Base-by-base conservation (phyloP, 1,140 invertebrate genomes). In the Orchesella cincta region DNA sequence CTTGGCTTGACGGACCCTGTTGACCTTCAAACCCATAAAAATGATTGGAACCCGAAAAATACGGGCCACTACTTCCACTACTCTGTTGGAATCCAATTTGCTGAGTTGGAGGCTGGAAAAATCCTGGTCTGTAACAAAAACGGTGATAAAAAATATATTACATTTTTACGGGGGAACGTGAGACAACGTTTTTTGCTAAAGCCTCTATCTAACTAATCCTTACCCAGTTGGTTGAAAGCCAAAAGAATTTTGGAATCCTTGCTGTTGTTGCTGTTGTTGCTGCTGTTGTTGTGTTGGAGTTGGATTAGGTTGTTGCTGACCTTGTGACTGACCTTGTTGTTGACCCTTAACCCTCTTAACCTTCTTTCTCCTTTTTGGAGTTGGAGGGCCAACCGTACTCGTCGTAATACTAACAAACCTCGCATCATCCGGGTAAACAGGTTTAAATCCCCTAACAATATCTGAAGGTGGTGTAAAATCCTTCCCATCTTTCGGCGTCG, bases 331-430 rank as follows among this genome's bases (percentile, higher is more conserved):
- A n/a, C 8, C 62, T 31, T 67, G 23, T 20, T 46, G 39, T 33
- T 67, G 62, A 67, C 62, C 62, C 33, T 67, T 67, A 1, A 67
- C 62, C n/a, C 62, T 67, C n/a, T 67, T 67, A 29, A 67, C 62
- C 29, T 67, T 67, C 62, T 67, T 67, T 33, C 62, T 67, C 31
- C 62, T 3, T 33, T 67, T 67, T 33, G 26, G 62, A n/a, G n/a
- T n/a, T n/a, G 62, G 62, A 5, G 62, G 62, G 2, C 28, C 26
- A 33, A 67, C 62, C 29, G 62, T 67, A 2, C 26, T 31, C 12
- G 81, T 81, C 1, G 81, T 81, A 31, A 81, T 74, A n/a, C 74
- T 76, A 5, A 81, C 77, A 33, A 80, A 81, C 70, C 79, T 76
- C 1, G 81, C 77, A 34, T 81, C 81, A 34, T 77, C 78, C 16